These are phyloP conservation scores for Eciton burchellii DNA, from an alignment of 1,140 invertebrate genomes.

Conservation along the genomic window DNA sequence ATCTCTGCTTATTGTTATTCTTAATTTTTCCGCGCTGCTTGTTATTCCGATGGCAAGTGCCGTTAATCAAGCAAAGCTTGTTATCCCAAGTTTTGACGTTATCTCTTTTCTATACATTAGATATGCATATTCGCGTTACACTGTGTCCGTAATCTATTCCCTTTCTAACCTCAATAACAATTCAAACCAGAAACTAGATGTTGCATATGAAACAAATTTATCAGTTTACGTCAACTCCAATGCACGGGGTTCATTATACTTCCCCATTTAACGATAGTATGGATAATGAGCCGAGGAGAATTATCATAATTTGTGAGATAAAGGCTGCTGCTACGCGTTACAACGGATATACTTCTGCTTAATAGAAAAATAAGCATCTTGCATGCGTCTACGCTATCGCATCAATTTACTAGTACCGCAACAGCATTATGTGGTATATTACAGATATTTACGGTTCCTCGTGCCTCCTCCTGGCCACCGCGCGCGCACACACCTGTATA, in stretches of 20 bases:
- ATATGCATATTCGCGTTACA: constrained; percentile 36
- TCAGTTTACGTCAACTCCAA: not conserved
- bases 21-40: constrained; percentile 42
- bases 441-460: constrained; percentile 46
- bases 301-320: not conserved
- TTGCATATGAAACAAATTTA: not conserved
- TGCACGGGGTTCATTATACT: constrained; percentile 1
- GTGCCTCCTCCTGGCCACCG: constrained; percentile 19
- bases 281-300: not conserved
- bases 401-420: constrained; percentile 45
- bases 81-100: constrained; percentile 68
- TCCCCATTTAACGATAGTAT: not conserved
- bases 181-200: not conserved
- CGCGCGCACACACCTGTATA: no score
- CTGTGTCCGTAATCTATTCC: constrained; percentile 13
- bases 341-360: not conserved
- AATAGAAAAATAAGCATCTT: constrained; percentile 41
- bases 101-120: constrained; percentile 61
- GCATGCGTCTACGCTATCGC: not conserved
- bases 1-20: constrained; percentile 23
- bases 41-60: constrained; percentile 60
- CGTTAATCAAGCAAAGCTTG: constrained; percentile 56
- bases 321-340: not conserved
- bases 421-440: constrained; percentile 28
- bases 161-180: constrained; percentile 15